These are phyloP conservation scores for Pachypsylla venusta DNA, from an alignment of 1,140 invertebrate species.

Conservation along the genomic window DNA sequence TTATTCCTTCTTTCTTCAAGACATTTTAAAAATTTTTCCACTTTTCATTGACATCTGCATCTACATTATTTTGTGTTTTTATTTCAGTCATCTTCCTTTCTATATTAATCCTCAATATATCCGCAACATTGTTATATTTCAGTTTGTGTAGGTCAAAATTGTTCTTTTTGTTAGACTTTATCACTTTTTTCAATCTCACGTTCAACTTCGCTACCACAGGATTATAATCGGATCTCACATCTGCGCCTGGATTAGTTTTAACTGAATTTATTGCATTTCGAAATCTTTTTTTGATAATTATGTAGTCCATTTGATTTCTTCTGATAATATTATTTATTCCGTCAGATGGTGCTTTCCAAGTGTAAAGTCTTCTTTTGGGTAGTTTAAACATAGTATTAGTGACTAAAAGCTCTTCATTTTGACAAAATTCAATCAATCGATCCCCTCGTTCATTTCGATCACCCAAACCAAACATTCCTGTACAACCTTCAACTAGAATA, in stretches of 20 bases:
- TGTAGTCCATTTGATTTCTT: slow-evolving; percentile 29
- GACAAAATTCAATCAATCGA: slow-evolving; percentile 26
- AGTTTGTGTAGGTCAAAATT: background rate
- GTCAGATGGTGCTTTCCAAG: slow-evolving; percentile 28
- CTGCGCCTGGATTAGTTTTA: slow-evolving; percentile 23
- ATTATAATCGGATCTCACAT: slow-evolving; percentile 26
- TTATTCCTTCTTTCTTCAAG: background rate
- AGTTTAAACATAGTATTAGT: slow-evolving; percentile 27
- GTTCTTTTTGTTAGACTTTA: background rate
- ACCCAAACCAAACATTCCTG: slow-evolving; percentile 23
- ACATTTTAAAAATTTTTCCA: slow-evolving; percentile 11
- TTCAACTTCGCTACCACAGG: slow-evolving; percentile 19
- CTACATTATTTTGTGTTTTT: background rate
- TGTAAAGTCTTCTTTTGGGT: slow-evolving; percentile 26
- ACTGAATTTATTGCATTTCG: slow-evolving; percentile 24
- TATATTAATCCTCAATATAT: background rate
- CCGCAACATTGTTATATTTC: slow-evolving; percentile 4
- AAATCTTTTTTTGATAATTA: slow-evolving; percentile 26
- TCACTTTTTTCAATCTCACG: slow-evolving; percentile 14
- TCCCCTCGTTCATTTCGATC: slow-evolving; percentile 27
- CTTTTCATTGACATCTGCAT: background rate
- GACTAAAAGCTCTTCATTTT: slow-evolving; percentile 25
- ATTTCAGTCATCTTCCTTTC: slow-evolving; percentile 13
- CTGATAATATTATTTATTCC: slow-evolving; percentile 20
- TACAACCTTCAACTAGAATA: slow-evolving; percentile 11